A percentile compares a stretch with the other conserved stretches of the same genome.
Conservation (phyloP, 1,140 invertebrate genomes). For the Drosophila baimaii region DNA sequence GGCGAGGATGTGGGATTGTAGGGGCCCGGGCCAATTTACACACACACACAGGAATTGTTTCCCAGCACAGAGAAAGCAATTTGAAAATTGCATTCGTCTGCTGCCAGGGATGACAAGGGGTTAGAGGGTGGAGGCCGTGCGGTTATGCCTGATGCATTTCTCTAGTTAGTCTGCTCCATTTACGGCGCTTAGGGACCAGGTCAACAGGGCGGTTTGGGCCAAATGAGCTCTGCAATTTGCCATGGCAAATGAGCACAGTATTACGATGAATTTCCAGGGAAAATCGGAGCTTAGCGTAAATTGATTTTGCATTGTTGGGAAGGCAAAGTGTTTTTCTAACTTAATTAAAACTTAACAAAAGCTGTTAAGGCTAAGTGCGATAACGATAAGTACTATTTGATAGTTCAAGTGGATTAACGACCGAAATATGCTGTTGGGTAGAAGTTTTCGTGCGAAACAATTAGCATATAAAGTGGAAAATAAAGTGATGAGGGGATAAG, state of each 20-base stretch:
- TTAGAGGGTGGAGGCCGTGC: constrained; percentile 15
- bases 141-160: constrained; percentile 49
- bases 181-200: constrained; percentile 8
- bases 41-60: constrained; percentile 43
- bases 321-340: constrained; percentile 24
- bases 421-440: neutral
- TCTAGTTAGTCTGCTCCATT: constrained; percentile 37
- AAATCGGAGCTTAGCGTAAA: constrained; percentile 36
- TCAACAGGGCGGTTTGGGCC: neutral
- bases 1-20: neutral
- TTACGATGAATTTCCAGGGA: constrained; percentile 21
- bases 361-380: constrained; percentile 22
- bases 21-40: constrained; percentile 27
- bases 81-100: constrained; percentile 45
- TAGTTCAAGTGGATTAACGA: constrained; percentile 9
- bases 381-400: constrained; percentile 4
- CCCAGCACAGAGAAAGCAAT: constrained; percentile 43
- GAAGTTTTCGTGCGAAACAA: neutral
- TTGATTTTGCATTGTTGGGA: constrained; percentile 26
- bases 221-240: constrained; percentile 43
- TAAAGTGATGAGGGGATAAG: neutral
- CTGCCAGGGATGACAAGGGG: neutral
- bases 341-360: constrained; percentile 38
- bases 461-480: neutral
- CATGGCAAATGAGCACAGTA: constrained; percentile 17